Base-by-base conservation (phyloP, 2,113 vertebrate genomes). In the Misgurnus mizolepis region DNA sequence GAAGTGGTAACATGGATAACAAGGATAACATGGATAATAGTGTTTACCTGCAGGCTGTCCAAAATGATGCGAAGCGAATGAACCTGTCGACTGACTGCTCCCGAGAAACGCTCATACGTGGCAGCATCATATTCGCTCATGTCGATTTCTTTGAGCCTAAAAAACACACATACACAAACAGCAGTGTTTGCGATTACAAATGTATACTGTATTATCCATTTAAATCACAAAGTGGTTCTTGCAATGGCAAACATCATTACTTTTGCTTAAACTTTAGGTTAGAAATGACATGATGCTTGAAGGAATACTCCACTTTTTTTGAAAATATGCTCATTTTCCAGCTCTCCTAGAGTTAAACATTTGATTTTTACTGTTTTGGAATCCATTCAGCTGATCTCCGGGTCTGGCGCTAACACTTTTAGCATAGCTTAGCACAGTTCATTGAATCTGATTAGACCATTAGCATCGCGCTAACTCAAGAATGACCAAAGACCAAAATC, bases 101-200 rank as follows among this genome's bases (percentile, higher is more conserved):
- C 90, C 79, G 96, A 98, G 88, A 98, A 97, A 43, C 93, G 94
- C 83, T 98, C 94, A 0, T 98, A 99, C 0, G 91, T 94, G 2
- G 92, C 58, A 0, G 95, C 97, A 15, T 99, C 97, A 6, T 97
- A 98, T 78, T 98, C 95, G 62, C 95, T 99, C 98, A 98, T 99
- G 10, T 95, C 86, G 76, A 99, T 99, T 90, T 98, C 96, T 83
- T 95, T 97, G 79, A 99, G 76, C 79, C 96, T 98, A 88, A 27
- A 17, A 53, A 15, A 70, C 5, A 15, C 17, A 71, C 9, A 78
- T 64, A 6, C 49, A 70, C 10, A 77, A 0, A 43, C 34, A 41
- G 34, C 50, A 69, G 47, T 34, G 12, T 70, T 53, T 70, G 39
- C 11, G 50, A 8, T 39, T 9, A 17, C 47, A 50, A 15, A 69